Base-by-base conservation (phyloP, 1,140 invertebrate species). In the Calephelis virginiensis region DNA sequence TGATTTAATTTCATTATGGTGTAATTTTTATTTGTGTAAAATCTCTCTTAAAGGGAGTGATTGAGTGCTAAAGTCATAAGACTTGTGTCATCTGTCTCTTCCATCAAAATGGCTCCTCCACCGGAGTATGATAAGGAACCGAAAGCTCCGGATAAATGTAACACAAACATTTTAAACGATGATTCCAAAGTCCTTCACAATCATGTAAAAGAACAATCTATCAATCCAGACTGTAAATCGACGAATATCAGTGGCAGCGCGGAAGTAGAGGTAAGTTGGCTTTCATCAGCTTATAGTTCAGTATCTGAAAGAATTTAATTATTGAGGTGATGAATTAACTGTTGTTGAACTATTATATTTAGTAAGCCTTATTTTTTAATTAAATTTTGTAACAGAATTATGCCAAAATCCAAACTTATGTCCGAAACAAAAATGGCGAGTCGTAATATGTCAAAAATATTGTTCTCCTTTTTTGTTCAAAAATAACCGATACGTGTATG, bases 41-140 rank as follows among this genome's bases (percentile, higher is more conserved):
- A 79, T 73, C 71, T 74, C 70, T 75, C 68, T 62, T 67, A 68
- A 76, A 73, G 76, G 81, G 77, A 79, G 77, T 78, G 80, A 81
- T 81, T 64, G 85, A 85, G 83, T 85, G 77, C 71, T 81, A 86
- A 85, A 90, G 90, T 91, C 90, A 86, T 89, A 91, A 86, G 90
- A 92, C 87, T 90, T 90, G 90, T 90, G 86, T 91, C 89, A 91
- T 91, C 88, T 91, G 86, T 90, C 84, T 87, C 82, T 90, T 91
- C 92, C 81, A 89, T 92, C 90, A 94, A 94, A 89, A 94, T 95
- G 94, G 94, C 93, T 92, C 93, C 94, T 92, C 93, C 93, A 90
- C 94, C 94, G 85, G 93, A 94, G 83, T 93, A 94, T 90, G 93
- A 94, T 90, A 94, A 93, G 90, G 93, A 94, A 91, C 93, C 94